Evolutionary conservation across 2,888 invertebrate species (phyloP).

Genomic region (Oeneis ivallda): DNA sequence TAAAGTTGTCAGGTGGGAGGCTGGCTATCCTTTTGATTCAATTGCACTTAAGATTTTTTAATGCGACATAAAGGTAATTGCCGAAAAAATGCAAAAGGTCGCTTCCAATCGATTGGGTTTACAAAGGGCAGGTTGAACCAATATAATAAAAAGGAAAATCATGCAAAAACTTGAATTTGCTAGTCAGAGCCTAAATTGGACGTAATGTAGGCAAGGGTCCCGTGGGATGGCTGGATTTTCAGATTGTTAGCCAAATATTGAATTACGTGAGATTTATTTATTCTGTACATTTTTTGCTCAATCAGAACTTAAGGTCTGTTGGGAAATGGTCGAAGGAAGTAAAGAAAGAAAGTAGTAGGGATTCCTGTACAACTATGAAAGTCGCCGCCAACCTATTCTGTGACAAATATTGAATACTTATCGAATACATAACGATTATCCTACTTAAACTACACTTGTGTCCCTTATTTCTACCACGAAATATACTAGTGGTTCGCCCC

Average conservation of each 20-base stretch:
- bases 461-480: too few relatives aligned
- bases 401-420: too few relatives aligned
- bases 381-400: too few relatives aligned
- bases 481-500: too few relatives aligned
- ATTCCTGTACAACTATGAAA: too few relatives aligned
- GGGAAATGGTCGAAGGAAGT: neutral
- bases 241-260: slow-evolving; percentile 32
- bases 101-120: slow-evolving; percentile 12
- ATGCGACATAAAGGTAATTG: neutral
- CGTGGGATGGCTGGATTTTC: slow-evolving; percentile 17
- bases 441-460: too few relatives aligned
- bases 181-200: slow-evolving; percentile 16
- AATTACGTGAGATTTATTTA: slow-evolving; percentile 1
- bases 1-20: too few relatives aligned
- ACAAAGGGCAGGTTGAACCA: neutral
- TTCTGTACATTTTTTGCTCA: slow-evolving; percentile 4
- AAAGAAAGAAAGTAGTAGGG: too few relatives aligned
- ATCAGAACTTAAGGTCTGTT: neutral
- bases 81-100: neutral
- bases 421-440: too few relatives aligned
- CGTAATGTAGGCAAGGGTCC: slow-evolving; percentile 9
- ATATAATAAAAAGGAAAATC: slow-evolving; percentile 19
- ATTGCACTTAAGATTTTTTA: too few relatives aligned
- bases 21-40: too few relatives aligned
- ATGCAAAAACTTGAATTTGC: slow-evolving; percentile 19